A percentile compares a stretch with the other conserved stretches of the same genome.
Conservation (phyloP, 2,113 vertebrate genomes). For the Tetrax tetrax region DNA sequence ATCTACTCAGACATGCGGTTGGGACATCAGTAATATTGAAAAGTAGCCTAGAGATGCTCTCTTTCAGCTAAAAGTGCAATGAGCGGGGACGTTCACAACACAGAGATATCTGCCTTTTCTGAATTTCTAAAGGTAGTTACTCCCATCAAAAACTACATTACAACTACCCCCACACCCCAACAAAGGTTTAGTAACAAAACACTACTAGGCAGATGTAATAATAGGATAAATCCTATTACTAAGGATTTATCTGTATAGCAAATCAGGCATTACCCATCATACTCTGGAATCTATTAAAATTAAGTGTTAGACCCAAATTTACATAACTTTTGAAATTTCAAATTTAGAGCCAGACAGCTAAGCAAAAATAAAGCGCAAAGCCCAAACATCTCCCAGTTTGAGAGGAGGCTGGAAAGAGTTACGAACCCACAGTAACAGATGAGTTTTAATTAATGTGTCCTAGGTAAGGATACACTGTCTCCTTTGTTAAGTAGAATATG, state of each 20-base stretch:
- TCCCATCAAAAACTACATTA: background rate
- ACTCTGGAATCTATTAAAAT: background rate
- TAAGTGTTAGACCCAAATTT: background rate
- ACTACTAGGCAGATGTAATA: background rate
- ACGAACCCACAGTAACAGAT: background rate
- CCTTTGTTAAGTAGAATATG: background rate
- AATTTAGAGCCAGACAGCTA: background rate
- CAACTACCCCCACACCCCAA: background rate
- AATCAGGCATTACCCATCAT: background rate
- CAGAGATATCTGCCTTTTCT: background rate
- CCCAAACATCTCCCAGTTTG: background rate
- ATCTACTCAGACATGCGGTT: background rate
- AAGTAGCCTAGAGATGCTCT: background rate
- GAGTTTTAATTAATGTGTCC: background rate
- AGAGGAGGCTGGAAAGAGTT: background rate
- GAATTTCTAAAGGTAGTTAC: constrained; percentile 1
- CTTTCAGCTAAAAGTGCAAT: background rate
- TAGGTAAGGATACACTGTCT: background rate
- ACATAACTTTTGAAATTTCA: background rate
- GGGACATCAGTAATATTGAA: background rate
- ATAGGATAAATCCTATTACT: background rate
- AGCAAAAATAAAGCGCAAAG: background rate
- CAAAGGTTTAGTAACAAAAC: background rate
- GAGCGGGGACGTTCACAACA: background rate
- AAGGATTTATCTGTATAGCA: background rate